Percentiles rank a stretch among this genome's conserved stretches.
phyloP scores from a whole-genome alignment of 2,888 invertebrate species.

The Acanthoscelides obtectus region DNA sequence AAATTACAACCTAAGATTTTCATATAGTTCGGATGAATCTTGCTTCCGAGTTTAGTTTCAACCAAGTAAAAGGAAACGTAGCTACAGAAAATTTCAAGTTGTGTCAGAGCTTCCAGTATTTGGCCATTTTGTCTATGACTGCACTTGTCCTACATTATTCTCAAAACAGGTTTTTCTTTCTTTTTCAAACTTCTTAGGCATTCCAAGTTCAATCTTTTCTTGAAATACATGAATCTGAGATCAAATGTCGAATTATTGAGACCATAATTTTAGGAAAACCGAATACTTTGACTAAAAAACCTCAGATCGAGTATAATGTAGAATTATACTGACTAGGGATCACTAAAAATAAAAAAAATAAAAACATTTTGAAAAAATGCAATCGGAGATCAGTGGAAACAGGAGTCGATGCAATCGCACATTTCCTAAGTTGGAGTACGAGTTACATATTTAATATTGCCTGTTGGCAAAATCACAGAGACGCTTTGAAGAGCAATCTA shows the following conservation, averaged over 20 bases:
- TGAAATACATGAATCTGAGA: neutral
- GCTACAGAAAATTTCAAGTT: neutral
- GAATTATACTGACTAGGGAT: constrained; percentile 47
- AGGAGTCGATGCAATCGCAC: constrained; percentile 39
- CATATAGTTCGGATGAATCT: neutral
- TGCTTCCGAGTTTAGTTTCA: no score
- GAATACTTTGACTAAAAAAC: constrained; percentile 17
- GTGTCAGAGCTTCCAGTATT: neutral
- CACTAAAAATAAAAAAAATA: constrained; percentile 36
- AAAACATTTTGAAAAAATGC: constrained; percentile 30
- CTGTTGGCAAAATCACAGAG: constrained; percentile 46
- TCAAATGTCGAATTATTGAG: neutral
- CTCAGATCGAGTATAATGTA: constrained; percentile 35
- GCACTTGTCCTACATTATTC: neutral
- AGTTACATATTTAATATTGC: constrained; percentile 41
- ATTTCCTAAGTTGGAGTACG: constrained; percentile 31
- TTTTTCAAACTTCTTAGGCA: neutral
- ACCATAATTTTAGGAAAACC: no score
- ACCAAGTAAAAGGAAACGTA: no score
- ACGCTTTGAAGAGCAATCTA: constrained; percentile 49
- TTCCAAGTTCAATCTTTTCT: neutral
- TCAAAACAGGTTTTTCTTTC: neutral
- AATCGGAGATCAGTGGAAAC: constrained; percentile 43
- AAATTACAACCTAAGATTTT: neutral
- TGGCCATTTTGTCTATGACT: neutral